Percentiles rank a stretch among this genome's conserved stretches.
Conservation (phyloP, 2,113 vertebrate species). For the Sitta europaea region DNA sequence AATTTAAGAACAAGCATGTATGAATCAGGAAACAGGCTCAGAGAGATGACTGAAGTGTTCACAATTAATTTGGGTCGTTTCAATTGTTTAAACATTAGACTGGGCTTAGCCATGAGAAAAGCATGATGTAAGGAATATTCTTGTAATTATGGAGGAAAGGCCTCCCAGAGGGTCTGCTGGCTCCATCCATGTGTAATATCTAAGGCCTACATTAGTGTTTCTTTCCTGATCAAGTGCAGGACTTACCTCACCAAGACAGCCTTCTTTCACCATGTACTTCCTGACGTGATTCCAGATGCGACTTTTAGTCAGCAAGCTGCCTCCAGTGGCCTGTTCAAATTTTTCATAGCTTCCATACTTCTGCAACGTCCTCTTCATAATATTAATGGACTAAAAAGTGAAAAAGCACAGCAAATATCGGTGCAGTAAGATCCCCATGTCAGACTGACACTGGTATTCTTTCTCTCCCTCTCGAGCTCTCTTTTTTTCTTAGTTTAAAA, state of each 20-base stretch:
- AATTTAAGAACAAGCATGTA: background rate
- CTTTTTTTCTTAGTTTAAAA: background rate
- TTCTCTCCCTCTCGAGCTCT: background rate
- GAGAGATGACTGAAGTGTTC: background rate
- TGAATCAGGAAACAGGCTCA: background rate
- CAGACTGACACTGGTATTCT: background rate
- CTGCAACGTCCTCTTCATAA: slow-evolving; percentile 85
- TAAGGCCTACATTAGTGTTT: background rate
- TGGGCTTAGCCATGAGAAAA: background rate
- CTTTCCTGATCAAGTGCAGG: background rate
- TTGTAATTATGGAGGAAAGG: background rate
- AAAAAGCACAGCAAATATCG: background rate
- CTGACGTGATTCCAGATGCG: slow-evolving; percentile 86
- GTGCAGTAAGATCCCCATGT: background rate
- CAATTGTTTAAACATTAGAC: background rate
- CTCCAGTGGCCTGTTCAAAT: slow-evolving; percentile 90
- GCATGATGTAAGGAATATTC: background rate
- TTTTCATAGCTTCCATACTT: slow-evolving; percentile 90
- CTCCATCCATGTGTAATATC: background rate
- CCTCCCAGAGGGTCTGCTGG: background rate
- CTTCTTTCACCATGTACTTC: slow-evolving; percentile 94
- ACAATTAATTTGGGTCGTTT: background rate
- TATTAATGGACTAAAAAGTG: slow-evolving; percentile 81
- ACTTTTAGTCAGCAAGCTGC: slow-evolving; percentile 82
- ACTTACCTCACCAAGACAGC: slow-evolving; percentile 90